These are phyloP conservation scores for Lithophane semibrunnea DNA, from an alignment of 2,888 invertebrate genomes.

Conservation along the genomic window DNA sequence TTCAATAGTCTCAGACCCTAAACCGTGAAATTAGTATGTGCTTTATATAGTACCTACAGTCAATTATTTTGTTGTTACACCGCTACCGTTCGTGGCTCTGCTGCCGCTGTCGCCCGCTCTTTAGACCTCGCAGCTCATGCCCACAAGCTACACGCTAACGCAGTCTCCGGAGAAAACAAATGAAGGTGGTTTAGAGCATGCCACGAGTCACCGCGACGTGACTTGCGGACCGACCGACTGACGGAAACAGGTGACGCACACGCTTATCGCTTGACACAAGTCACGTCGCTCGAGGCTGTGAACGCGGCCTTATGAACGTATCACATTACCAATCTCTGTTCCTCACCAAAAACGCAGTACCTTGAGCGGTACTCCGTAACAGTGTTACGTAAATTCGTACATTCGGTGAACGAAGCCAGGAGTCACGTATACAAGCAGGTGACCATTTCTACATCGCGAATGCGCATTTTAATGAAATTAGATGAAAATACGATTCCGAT, in stretches of 20 bases:
- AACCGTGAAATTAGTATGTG: background rate
- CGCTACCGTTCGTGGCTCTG: background rate
- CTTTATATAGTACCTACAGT: too few species aligned
- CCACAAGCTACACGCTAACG: background rate
- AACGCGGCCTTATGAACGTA: background rate
- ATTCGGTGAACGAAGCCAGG: background rate
- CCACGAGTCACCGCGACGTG: background rate
- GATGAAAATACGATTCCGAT: conserved; percentile 50
- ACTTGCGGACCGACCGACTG: background rate
- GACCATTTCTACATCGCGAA: conserved; percentile 35
- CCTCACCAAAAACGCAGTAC: conserved; percentile 30
- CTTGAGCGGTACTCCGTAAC: conserved; percentile 17
- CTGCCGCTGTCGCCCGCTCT: background rate
- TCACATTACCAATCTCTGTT: conserved; percentile 25
- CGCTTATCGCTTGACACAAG: background rate
- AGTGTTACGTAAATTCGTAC: conserved; percentile 40
- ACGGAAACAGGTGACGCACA: background rate
- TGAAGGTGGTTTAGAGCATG: background rate
- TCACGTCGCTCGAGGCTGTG: background rate
- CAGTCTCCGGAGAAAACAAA: background rate
- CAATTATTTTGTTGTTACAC: too few species aligned
- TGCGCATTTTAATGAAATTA: conserved; percentile 51
- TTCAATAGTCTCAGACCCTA: background rate
- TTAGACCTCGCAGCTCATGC: background rate
- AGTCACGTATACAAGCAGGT: conserved; percentile 27